A percentile compares a stretch with the other conserved stretches of the same genome.
These are phyloP conservation scores for Nanorana parkeri DNA, from an alignment of 2,113 vertebrate genomes.

Conservation along the genomic window DNA sequence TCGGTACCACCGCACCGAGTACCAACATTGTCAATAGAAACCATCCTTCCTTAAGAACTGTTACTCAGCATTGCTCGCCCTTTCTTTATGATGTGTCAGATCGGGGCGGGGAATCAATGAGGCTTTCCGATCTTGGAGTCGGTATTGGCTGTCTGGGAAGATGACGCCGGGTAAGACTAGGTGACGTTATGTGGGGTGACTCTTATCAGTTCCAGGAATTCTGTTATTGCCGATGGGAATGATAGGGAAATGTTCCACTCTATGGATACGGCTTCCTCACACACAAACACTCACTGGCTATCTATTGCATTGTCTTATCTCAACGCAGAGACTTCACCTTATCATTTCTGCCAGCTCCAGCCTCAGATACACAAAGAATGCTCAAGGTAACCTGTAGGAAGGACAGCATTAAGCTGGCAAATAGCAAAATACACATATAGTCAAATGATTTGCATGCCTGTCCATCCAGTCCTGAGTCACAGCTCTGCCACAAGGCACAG, in stretches of 20 bases:
- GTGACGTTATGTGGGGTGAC: slow-evolving; percentile 51
- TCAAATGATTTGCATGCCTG: no score
- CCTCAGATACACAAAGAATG: no score
- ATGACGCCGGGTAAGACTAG: slow-evolving; percentile 27
- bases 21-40: not conserved
- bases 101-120: slow-evolving; percentile 1
- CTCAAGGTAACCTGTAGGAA: no score
- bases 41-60: not conserved
- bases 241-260: slow-evolving; percentile 28
- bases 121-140: not conserved
- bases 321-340: no score
- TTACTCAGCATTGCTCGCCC: not conserved
- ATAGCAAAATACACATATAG: no score
- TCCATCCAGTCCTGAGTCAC: no score
- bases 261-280: not conserved
- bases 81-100: slow-evolving; percentile 9
- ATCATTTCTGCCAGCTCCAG: no score
- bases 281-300: slow-evolving; percentile 20
- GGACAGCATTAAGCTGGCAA: no score
- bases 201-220: slow-evolving; percentile 55
- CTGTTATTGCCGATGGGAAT: slow-evolving; percentile 35
- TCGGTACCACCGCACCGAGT: slow-evolving; percentile 29
- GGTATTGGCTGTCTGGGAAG: slow-evolving; percentile 16
- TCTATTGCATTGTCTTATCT: not conserved
- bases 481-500: no score